Evolutionary conservation across 2,113 vertebrate genomes (phyloP), one percentile per base, ranked within the genome.

Genomic region (Gobio gobio): DNA sequence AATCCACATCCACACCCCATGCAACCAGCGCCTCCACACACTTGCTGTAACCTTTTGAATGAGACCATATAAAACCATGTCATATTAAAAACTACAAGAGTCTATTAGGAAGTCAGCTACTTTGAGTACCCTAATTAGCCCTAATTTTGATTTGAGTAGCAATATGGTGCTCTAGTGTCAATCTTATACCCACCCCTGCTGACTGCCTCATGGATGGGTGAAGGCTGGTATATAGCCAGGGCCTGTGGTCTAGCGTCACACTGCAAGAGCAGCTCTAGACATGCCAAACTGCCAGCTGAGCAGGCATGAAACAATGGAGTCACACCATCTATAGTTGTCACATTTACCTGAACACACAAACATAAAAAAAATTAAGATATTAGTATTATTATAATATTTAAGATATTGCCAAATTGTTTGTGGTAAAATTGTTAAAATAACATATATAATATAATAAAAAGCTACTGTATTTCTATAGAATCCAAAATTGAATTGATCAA

Each of bases 281-380:
- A 99, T 5, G 93, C 91, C 0, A 94, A 90, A 4, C 97, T 98
- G 88, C 97, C 98, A 89, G 95, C 94, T 0, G 96, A 94, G 82
- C 97, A 98, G 0, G 97, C 96, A 5, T 97, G 97, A 91, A 98
- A 97, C 85, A 99, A 91, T 2, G 98, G 97, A 10, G 96, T 98
- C 91, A 97, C 94, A 10, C 98, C 97, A 70, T 99, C 97, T 83
- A 99, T 97, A 3, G 97, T 98, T 43, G 93, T 94, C 64, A 96
- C 96, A 1, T 98, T 98, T 86, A 97, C 96, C 98, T 99, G 91
- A 88, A 89, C 85, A 86, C 7, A 74, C 58, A 83, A 22, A 83
- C 6, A 40, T 8, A 79, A 24, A 13, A 26, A n/a, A 77, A 61
- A 63, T 26, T 1, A 29, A 29, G 29, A 29, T 29, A 29, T 29